Evolutionary conservation across 1,140 invertebrate genomes (phyloP), one percentile per base, ranked within the genome.

Genomic region (Pteromalus puparum): DNA sequence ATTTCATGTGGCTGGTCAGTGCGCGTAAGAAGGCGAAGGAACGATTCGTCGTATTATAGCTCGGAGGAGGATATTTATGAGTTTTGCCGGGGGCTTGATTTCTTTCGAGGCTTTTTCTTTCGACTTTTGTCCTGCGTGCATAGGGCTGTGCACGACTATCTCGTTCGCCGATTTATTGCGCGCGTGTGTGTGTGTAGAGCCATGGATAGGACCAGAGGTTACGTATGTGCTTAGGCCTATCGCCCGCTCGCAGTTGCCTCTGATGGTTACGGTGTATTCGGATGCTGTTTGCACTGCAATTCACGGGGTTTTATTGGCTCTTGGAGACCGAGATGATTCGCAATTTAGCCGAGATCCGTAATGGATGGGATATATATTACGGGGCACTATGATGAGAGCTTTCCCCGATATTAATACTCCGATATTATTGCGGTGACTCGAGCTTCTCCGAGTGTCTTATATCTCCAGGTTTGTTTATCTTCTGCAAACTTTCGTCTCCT

Each of bases 11-110:
- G 5, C 24, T 76, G 42, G 61, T n/a, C 73, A 68, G 61, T 70
- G 15, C 0, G 15, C 15, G 70, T 24, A 24, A 34, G 70, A 46
- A 70, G 9, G 18, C 75, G 24, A 12, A 42, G 46, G 7, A 24
- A 75, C 7, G 53, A 24, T 68, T 26, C n/a, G 26, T 68, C 26
- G 10, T 42, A 26, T 28, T 42, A 26, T 28, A 3, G 67, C 7
- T 28, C 15, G 13, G n/a, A 7, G 18, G 42, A 30, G n/a, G 30
- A 78, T 83, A 77, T 79, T 83, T 83, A 83, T 79, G 65, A 83
- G 67, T 61, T 79, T 26, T 21, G 2, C 48, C 48, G 4, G 13
- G 48, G 48, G 18, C 18, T 53, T 15, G 18, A 18, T 53, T 53
- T 53, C 18, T 53, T 53, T 18, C 48, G 0, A 21, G 15, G 48